Evolutionary conservation across 2,888 invertebrate genomes (phyloP), one percentile per base, ranked within the genome.

Genomic region (Mesochorus sp.): DNA sequence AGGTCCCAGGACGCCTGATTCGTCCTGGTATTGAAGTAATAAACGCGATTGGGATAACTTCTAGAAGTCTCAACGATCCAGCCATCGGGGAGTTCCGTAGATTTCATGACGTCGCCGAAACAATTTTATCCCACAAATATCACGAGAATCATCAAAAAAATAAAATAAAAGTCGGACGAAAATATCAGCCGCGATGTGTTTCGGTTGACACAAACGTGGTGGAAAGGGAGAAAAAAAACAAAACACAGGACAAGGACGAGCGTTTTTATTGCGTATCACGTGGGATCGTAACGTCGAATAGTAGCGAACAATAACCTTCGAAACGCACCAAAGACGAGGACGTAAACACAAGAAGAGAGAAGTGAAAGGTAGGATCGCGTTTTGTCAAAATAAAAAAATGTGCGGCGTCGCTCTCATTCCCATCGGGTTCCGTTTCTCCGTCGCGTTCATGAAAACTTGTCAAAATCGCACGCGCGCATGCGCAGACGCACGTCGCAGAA

Each of bases 1-100:
- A 68, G 12, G 2, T 79, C 70, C 89, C 89, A 90, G 0, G 85
- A 84, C 2, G 86, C 81, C 49, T 85, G 47, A 1, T 85, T 85
- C 4, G 88, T 88, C 47, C 79, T 83, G 6, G 83, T 79, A 64
- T 90, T 90, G 31, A 88, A 90, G 77, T 88, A 90, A 75, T 88
- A 90, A 14, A 87, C 79, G 67, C 79, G 82, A 19, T 89, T 84
- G 0, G 87, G 88, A 73, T 85, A 80, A 26, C 75, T 86, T 34
- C 84, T 88, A 0, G 90, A 90, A 39, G 76, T 82, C 1, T 80
- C 72, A 10, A 82, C 82, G 10, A 86, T 80, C 89, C 89, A 90
- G 72, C 85, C 81, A 8, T 83, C 75, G 1, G 87, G 86, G 10
- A 88, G 71, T 6, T 82, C 78, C 49, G 37, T 70, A 39, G 85